Conservation (phyloP, 2,797 vertebrate genomes). For the Esox lucius region DNA sequence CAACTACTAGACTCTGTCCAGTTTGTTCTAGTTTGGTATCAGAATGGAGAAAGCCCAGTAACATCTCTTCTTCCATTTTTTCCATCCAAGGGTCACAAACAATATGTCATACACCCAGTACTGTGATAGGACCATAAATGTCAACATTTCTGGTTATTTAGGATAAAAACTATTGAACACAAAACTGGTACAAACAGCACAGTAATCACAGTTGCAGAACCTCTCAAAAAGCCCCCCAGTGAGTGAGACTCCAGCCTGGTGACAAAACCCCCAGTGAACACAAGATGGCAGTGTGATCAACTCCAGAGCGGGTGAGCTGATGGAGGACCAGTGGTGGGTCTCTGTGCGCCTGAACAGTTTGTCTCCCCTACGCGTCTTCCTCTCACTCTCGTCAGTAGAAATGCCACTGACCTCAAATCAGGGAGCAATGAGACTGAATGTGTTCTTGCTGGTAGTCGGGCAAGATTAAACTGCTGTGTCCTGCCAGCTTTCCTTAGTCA, state of each 20-base stretch:
- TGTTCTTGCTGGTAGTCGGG: constrained; percentile 22
- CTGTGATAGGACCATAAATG: not conserved
- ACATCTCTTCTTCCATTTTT: too few relatives aligned
- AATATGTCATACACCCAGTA: too few relatives aligned
- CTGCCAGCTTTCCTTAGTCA: constrained; percentile 6
- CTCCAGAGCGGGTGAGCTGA: constrained; percentile 14
- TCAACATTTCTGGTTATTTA: not conserved
- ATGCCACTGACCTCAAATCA: too few relatives aligned
- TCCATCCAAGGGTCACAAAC: too few relatives aligned
- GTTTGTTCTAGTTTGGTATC: too few relatives aligned
- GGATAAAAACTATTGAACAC: not conserved
- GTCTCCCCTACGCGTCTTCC: not conserved
- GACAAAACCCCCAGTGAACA: constrained; percentile 35
- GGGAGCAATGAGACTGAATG: constrained; percentile 11
- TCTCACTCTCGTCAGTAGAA: constrained; percentile 7
- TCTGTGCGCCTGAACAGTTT: not conserved
- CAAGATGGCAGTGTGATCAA: constrained; percentile 58
- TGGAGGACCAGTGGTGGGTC: not conserved
- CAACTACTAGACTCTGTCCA: too few relatives aligned
- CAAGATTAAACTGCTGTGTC: constrained; percentile 5
- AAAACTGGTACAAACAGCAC: not conserved
- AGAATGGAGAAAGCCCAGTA: too few relatives aligned
- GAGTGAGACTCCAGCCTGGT: not conserved
- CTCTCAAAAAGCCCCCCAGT: not conserved
- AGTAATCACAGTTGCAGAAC: not conserved